phyloP scores from a whole-genome alignment of 2,113 vertebrate species.

The Marmota monax region DNA sequence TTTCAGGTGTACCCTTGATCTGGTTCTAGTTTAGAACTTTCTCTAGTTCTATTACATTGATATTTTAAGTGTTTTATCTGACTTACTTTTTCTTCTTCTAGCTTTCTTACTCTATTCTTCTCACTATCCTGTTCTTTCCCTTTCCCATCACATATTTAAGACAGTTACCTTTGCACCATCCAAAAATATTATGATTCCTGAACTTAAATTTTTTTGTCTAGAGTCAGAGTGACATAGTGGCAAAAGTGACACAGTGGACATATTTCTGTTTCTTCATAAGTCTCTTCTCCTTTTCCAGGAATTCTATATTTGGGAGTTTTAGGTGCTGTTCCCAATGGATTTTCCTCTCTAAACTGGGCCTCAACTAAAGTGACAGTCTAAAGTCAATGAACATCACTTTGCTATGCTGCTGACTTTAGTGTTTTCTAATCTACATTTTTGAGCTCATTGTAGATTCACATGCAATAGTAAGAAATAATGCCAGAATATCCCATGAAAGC shows the following conservation, averaged over 20 bases:
- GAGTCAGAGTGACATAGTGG: background rate
- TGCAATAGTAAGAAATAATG: background rate
- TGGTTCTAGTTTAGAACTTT: background rate
- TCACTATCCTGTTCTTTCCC: background rate
- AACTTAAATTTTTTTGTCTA: background rate
- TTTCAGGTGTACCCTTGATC: background rate
- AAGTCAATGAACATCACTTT: background rate
- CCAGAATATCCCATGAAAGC: background rate
- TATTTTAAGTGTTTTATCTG: background rate
- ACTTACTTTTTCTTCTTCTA: background rate
- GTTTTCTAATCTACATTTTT: background rate
- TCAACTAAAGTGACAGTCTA: background rate
- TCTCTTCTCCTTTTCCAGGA: background rate
- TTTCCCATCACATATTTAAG: background rate
- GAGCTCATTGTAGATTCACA: background rate
- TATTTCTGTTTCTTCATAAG: background rate
- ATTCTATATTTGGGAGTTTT: background rate
- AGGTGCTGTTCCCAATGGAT: background rate
- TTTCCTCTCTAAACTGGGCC: constrained; percentile 30
- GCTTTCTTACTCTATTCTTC: background rate
- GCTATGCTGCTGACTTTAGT: background rate
- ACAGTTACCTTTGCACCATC: background rate
- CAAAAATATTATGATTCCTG: constrained; percentile 1
- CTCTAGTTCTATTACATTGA: background rate
- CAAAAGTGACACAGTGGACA: background rate